A percentile compares a stretch with the other conserved stretches of the same genome.
Conservation (phyloP, 1,140 invertebrate species). For the Caenorhabditis brenneri region DNA sequence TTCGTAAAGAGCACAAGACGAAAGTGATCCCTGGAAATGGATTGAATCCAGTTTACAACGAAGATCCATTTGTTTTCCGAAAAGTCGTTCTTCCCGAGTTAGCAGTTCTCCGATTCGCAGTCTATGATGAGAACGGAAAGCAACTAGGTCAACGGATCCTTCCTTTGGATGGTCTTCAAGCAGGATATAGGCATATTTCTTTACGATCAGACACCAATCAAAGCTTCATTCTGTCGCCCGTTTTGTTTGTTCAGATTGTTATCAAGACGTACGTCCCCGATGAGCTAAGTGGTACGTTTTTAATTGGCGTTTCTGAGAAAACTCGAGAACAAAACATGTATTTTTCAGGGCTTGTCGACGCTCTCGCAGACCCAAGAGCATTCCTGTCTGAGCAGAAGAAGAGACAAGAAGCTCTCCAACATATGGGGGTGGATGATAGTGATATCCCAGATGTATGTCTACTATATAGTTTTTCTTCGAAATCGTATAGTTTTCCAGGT, state of each 20-base stretch:
- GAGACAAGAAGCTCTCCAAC: conserved; percentile 87
- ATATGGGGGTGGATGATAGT: conserved; percentile 87
- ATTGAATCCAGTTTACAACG: conserved; percentile 95
- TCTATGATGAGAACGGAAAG: conserved; percentile 97
- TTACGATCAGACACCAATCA: conserved; percentile 97
- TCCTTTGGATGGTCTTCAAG: conserved; percentile 83
- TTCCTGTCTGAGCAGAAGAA: conserved; percentile 90
- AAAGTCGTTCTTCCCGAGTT: conserved; percentile 97
- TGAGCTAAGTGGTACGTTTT: conserved; percentile 80
- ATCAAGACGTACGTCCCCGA: conserved; percentile 99
- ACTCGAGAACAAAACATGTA: too few species aligned
- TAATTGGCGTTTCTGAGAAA: not conserved
- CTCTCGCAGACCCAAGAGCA: conserved; percentile 90
- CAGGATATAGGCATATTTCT: conserved; percentile 92
- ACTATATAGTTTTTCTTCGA: conserved; percentile 8
- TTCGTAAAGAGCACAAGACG: conserved; percentile 95
- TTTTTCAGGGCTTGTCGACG: conserved; percentile 84
- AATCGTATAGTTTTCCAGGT: conserved; percentile 43
- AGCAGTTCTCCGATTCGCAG: conserved; percentile 93
- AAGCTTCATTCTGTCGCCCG: conserved; percentile 88
- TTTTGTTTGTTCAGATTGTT: conserved; percentile 98
- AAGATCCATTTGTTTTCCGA: conserved; percentile 95
- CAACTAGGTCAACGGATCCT: conserved; percentile 95
- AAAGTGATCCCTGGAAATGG: conserved; percentile 93
- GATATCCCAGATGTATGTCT: conserved; percentile 75